phyloP scores from a whole-genome alignment of 2,888 invertebrate genomes.

The Orthosia cruda region DNA sequence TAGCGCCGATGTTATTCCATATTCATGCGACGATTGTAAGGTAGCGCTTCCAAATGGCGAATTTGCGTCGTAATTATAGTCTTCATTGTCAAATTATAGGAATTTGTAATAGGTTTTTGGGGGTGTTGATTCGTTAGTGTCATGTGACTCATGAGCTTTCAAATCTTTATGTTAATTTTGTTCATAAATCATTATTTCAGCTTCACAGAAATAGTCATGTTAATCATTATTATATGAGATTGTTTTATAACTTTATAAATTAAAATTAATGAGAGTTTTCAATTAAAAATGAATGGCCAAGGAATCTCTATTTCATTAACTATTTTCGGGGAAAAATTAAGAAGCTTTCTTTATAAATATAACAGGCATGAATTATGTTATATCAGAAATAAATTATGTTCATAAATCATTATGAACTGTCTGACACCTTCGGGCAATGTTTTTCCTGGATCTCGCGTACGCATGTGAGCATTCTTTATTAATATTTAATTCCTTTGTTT shows the following conservation, averaged over 20 bases:
- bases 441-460: slow-evolving; percentile 25
- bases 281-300: not conserved
- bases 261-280: slow-evolving; percentile 27
- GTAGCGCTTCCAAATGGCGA: slow-evolving; percentile 68
- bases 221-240: not conserved
- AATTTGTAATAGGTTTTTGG: slow-evolving; percentile 21
- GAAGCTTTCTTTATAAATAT: slow-evolving; percentile 19
- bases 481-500: slow-evolving; percentile 68
- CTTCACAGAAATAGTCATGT: not conserved
- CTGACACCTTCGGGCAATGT: slow-evolving; percentile 41
- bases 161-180: not conserved
- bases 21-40: slow-evolving; percentile 80
- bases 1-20: slow-evolving; percentile 81
- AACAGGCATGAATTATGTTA: slow-evolving; percentile 17
- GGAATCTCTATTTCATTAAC: not conserved
- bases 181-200: not conserved
- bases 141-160: not conserved
- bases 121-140: not conserved
- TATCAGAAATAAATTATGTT: slow-evolving; percentile 28
- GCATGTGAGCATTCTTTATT: slow-evolving; percentile 52
- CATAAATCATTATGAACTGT: slow-evolving; percentile 43
- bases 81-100: slow-evolving; percentile 45
- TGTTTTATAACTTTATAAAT: slow-evolving; percentile 19
- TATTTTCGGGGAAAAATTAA: slow-evolving; percentile 1
- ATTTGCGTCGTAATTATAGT: slow-evolving; percentile 63